phyloP scores from a whole-genome alignment of 2,797 vertebrate genomes.

The Nothura maculosa region DNA sequence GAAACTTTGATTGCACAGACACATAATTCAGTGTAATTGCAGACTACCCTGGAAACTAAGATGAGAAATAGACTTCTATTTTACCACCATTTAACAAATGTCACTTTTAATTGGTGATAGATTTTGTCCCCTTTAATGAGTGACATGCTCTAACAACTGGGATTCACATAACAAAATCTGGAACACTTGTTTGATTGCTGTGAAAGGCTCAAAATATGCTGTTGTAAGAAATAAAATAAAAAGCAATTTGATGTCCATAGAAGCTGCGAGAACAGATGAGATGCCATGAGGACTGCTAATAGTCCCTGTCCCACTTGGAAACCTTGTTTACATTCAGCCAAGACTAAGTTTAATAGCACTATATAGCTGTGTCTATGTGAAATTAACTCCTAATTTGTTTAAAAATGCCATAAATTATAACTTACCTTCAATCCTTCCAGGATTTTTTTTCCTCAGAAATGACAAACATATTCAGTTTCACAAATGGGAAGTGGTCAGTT shows the following conservation, averaged over 20 bases:
- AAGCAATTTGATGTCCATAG: not conserved
- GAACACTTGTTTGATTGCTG: not conserved
- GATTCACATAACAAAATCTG: not conserved
- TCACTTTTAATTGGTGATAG: slow-evolving; percentile 46
- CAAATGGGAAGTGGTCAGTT: not conserved
- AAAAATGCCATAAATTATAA: not conserved
- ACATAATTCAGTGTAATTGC: not conserved
- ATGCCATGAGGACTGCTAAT: not conserved
- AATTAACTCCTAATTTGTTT: not conserved
- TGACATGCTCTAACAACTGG: not conserved
- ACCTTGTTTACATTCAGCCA: not conserved
- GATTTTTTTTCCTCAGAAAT: not conserved
- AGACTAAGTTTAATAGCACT: not conserved
- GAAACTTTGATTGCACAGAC: not conserved
- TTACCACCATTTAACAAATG: slow-evolving; percentile 24
- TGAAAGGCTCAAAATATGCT: not conserved
- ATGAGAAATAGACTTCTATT: not conserved
- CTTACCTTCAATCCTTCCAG: not conserved
- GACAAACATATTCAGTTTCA: not conserved
- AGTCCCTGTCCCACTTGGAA: not conserved
- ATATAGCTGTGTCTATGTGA: not conserved
- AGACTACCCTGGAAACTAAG: slow-evolving; percentile 54
- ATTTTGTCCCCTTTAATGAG: slow-evolving; percentile 20
- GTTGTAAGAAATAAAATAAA: not conserved
- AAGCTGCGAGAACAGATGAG: not conserved